A percentile compares a stretch with the other conserved stretches of the same genome.
Evolutionary conservation across 2,797 vertebrate genomes (phyloP).

Genomic region (Urocyon cinereoargenteus): DNA sequence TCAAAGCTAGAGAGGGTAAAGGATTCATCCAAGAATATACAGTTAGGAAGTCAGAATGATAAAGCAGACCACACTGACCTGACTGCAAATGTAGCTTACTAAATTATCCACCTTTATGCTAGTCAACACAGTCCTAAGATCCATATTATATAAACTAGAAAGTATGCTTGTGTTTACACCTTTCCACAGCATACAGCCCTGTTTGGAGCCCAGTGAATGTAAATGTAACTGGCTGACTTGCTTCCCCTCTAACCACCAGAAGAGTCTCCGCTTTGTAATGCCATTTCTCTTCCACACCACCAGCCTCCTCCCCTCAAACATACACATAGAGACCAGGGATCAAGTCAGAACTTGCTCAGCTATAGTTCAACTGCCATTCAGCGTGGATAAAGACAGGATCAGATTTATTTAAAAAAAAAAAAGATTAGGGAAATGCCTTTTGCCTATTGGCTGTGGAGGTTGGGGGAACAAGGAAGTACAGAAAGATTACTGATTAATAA

Average conservation of each 20-base stretch:
- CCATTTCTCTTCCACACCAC: not conserved
- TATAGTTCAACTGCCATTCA: not conserved
- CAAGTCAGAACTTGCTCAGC: not conserved
- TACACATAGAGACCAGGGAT: not conserved
- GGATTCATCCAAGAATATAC: not conserved
- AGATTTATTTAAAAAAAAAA: not conserved
- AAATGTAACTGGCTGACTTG: not conserved
- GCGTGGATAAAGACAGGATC: not conserved
- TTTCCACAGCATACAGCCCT: not conserved
- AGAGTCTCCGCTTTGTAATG: not conserved
- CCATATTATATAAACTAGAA: not conserved
- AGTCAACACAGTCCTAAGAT: conserved; percentile 23
- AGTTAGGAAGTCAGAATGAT: conserved; percentile 3
- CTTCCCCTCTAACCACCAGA: not conserved
- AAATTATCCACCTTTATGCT: conserved; percentile 18
- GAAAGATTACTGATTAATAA: not conserved
- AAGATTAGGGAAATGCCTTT: not conserved
- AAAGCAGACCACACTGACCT: not conserved
- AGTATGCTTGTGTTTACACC: conserved; percentile 3
- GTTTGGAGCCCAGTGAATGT: not conserved
- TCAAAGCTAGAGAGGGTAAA: not conserved
- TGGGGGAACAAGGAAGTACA: not conserved
- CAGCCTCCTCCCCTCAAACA: not conserved
- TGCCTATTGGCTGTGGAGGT: not conserved
- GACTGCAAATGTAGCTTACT: not conserved